These are phyloP conservation scores for Bursaphelenchus okinawaensis DNA, from an alignment of 2,888 invertebrate species.

Conservation along the genomic window DNA sequence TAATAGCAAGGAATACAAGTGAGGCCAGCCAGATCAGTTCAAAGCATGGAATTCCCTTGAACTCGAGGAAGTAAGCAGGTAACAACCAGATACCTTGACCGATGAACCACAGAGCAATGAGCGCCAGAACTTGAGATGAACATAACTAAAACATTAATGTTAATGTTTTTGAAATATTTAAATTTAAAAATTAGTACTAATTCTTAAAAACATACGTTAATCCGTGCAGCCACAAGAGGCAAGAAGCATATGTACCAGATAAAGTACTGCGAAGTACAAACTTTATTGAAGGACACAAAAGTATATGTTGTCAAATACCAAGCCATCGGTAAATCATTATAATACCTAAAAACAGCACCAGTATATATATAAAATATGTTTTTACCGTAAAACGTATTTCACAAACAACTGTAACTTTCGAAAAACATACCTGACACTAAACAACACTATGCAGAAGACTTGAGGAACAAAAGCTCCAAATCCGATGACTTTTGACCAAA, in stretches of 20 bases:
- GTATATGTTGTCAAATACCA: conserved; percentile 77
- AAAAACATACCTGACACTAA: conserved; percentile 39
- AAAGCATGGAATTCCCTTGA: conserved; percentile 76
- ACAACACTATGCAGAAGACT: conserved; percentile 28
- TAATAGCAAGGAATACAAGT: conserved; percentile 75
- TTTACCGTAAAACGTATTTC: no score
- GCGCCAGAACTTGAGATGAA: conserved; percentile 17
- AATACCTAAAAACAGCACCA: conserved; percentile 42
- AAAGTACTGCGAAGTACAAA: conserved; percentile 89
- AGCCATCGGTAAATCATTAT: conserved; percentile 72
- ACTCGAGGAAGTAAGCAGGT: conserved; percentile 86
- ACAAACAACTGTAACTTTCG: background rate
- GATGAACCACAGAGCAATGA: conserved; percentile 63
- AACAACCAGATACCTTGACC: conserved; percentile 81
- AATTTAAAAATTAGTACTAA: background rate
- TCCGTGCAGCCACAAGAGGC: conserved; percentile 66
- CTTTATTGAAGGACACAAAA: conserved; percentile 87
- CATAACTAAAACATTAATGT: conserved; percentile 32
- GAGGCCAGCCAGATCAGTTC: conserved; percentile 77
- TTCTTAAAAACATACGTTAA: conserved; percentile 28
- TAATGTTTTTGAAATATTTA: no score
- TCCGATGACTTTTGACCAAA: conserved; percentile 33
- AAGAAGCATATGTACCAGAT: conserved; percentile 87
- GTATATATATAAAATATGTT: background rate
- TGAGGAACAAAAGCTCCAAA: conserved; percentile 53